Evolutionary conservation across 2,797 vertebrate genomes (phyloP).

Genomic region (Myioborus miniatus): DNA sequence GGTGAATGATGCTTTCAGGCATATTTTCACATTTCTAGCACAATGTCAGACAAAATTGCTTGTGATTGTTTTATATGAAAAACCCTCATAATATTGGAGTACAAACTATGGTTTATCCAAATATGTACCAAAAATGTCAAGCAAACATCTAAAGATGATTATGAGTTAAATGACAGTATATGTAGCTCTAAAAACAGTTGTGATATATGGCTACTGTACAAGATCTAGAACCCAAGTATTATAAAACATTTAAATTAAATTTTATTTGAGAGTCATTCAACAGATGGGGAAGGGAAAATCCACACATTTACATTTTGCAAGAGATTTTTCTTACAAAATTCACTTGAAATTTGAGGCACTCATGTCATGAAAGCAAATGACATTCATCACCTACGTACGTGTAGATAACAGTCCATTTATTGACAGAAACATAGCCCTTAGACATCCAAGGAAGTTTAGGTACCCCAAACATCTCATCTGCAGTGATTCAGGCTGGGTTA

Average conservation of each 20-base stretch:
- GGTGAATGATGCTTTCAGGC: neutral
- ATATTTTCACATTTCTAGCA: neutral
- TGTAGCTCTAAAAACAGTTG: neutral
- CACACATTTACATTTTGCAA: neutral
- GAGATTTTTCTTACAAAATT: neutral
- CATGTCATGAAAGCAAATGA: neutral
- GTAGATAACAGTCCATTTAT: neutral
- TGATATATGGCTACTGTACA: neutral
- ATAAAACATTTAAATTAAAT: neutral
- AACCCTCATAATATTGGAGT: neutral
- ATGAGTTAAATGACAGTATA: neutral
- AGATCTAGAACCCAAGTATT: neutral
- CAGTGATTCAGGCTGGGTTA: neutral
- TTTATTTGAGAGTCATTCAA: neutral
- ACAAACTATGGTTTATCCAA: neutral
- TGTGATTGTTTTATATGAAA: neutral
- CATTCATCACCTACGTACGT: accelerated
- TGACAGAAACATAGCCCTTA: neutral
- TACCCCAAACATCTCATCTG: neutral
- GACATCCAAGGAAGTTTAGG: neutral
- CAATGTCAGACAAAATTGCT: neutral
- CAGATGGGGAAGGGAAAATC: neutral
- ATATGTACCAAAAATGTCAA: neutral
- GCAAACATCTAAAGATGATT: neutral
- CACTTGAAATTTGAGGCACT: neutral